A percentile compares a stretch with the other conserved stretches of the same genome.
These are phyloP conservation scores for Platichthys stellatus DNA, from an alignment of 2,113 vertebrate genomes.

Conservation along the genomic window DNA sequence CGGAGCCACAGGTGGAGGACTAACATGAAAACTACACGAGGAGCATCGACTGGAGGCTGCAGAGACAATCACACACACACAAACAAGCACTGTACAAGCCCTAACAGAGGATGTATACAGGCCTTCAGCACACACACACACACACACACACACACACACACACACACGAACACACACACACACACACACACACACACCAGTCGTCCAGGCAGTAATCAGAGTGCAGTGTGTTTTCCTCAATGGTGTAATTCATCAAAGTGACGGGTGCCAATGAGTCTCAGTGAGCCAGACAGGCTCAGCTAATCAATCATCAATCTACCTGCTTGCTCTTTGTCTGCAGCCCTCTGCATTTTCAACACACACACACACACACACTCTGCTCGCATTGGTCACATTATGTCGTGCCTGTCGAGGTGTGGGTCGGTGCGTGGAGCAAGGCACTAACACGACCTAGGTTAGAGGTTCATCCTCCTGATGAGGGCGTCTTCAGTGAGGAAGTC, in stretches of 20 bases:
- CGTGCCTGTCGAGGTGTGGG: neutral
- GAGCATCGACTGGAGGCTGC: conserved; percentile 22
- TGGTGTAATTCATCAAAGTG: conserved; percentile 77
- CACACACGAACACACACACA: conserved; percentile 19
- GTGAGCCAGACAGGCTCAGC: conserved; percentile 64
- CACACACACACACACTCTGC: neutral
- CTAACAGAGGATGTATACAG: conserved; percentile 4
- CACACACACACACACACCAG: conserved; percentile 30
- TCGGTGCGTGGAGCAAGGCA: conserved; percentile 21
- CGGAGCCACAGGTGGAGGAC: conserved; percentile 24
- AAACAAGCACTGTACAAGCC: neutral
- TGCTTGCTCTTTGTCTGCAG: conserved; percentile 61
- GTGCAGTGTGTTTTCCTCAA: conserved; percentile 69
- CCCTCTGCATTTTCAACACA: conserved; percentile 21
- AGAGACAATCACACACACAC: conserved; percentile 10
- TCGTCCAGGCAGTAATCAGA: conserved; percentile 72
- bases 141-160: conserved; percentile 1
- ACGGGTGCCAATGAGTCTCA: conserved; percentile 75
- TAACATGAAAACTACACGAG: conserved; percentile 52
- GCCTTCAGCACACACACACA: conserved; percentile 7
- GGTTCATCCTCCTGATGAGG: conserved; percentile 5
- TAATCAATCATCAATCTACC: conserved; percentile 78
- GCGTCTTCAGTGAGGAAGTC: neutral
- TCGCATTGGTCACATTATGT: no score
- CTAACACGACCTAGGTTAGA: neutral